phyloP scores from a whole-genome alignment of 1,140 invertebrate species.

The Macrobrachium rosenbergii region DNA sequence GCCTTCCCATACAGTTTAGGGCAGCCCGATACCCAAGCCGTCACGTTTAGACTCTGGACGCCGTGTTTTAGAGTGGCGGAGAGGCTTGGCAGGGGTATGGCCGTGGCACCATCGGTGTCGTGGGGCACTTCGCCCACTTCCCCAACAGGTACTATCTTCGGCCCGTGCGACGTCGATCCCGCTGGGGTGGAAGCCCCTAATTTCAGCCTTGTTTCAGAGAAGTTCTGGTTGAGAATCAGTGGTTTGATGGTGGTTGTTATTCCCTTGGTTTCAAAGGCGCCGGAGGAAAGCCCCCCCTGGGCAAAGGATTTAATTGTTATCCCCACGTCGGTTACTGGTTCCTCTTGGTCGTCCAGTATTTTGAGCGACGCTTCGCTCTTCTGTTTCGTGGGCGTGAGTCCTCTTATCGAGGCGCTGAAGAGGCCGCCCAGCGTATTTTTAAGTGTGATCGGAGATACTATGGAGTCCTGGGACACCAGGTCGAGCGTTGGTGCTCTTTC shows the following conservation, averaged over 20 bases:
- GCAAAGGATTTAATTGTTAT: no score
- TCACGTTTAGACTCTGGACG: slow-evolving; percentile 45
- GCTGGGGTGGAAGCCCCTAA: background rate
- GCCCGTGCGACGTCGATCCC: background rate
- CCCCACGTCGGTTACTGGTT: no score
- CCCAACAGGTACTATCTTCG: slow-evolving; percentile 27
- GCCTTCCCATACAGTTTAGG: slow-evolving; percentile 52
- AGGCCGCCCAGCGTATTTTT: background rate
- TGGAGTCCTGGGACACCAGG: background rate
- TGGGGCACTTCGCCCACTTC: slow-evolving; percentile 54
- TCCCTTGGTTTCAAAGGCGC: background rate
- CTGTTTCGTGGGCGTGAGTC: slow-evolving; percentile 10
- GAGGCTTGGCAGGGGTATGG: background rate
- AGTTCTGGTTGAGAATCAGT: background rate
- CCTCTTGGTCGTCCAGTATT: no score
- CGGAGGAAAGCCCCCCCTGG: background rate
- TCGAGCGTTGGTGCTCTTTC: background rate
- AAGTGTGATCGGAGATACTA: background rate
- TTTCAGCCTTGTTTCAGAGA: background rate
- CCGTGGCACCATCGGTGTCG: background rate
- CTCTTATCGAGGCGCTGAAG: slow-evolving; percentile 26
- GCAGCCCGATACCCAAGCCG: slow-evolving; percentile 49
- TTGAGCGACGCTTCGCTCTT: no score
- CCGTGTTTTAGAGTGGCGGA: slow-evolving; percentile 40
- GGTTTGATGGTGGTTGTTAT: background rate